These are phyloP conservation scores for Gymnocypris eckloni DNA, from an alignment of 2,797 vertebrate genomes.

Conservation along the genomic window DNA sequence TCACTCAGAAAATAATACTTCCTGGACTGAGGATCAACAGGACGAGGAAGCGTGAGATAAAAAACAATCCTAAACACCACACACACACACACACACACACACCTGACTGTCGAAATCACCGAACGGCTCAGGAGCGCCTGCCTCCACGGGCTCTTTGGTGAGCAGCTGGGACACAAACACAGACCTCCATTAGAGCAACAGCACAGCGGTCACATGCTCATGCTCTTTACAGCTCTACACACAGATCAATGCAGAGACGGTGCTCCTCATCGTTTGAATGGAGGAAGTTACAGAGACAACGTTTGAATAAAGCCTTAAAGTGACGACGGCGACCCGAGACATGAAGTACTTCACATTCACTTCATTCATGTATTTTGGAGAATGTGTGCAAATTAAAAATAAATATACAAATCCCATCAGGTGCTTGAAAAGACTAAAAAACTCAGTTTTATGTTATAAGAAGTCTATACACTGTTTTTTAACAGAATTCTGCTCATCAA, in stretches of 20 bases:
- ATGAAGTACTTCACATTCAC: background rate
- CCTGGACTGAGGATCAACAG: constrained; percentile 79
- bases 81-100: constrained; percentile 24
- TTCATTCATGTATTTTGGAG: background rate
- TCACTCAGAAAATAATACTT: constrained; percentile 94
- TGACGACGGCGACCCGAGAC: background rate
- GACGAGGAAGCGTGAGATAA: background rate
- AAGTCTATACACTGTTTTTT: background rate
- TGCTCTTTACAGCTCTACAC: background rate
- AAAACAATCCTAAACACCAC: background rate
- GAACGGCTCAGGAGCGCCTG: constrained; percentile 80
- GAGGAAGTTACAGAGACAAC: background rate
- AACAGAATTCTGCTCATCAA: too few species aligned
- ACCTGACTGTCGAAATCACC: constrained; percentile 92
- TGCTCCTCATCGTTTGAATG: background rate
- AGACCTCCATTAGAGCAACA: background rate
- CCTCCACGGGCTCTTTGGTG: constrained; percentile 81
- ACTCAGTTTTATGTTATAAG: background rate
- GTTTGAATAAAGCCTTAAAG: background rate
- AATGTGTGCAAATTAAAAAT: background rate
- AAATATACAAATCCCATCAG: background rate
- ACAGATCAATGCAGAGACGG: constrained; percentile 13
- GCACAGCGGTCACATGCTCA: constrained; percentile 22
- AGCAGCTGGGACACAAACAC: constrained; percentile 76
- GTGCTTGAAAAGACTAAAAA: too few species aligned